Conservation (phyloP, 1,140 invertebrate species). For the Mizuhopecten yessoensis region DNA sequence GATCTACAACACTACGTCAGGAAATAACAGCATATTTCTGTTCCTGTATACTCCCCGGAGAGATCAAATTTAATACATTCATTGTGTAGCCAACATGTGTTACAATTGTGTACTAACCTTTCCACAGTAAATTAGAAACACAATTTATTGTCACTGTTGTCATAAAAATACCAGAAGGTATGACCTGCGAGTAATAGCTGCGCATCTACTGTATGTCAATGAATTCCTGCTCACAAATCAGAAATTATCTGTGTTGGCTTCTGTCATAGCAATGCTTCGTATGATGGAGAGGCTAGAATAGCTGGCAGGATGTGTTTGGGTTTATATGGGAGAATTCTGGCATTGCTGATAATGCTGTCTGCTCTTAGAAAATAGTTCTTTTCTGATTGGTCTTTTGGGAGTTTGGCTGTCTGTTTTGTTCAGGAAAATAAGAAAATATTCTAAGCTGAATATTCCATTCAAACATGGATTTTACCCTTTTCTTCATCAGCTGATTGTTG, state of each 20-base stretch:
- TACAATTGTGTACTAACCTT: not conserved
- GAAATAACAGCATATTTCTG: not conserved
- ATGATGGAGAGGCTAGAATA: not conserved
- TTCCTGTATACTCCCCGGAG: not conserved
- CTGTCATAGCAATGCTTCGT: not conserved
- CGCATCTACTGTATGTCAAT: not conserved
- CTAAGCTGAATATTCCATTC: not conserved
- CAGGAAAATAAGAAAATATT: not conserved
- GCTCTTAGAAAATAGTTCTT: not conserved
- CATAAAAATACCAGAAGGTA: slow-evolving; percentile 20
- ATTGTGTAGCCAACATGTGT: not conserved
- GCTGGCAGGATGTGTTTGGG: not conserved
- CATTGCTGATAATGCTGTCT: not conserved
- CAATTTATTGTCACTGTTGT: slow-evolving; percentile 7
- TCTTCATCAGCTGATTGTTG: not conserved
- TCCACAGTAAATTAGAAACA: not conserved
- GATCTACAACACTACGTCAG: not conserved
- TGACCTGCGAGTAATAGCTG: not conserved
- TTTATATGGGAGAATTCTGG: not conserved
- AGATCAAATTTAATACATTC: not conserved
- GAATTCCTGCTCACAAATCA: slow-evolving; percentile 18
- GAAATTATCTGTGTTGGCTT: not conserved
- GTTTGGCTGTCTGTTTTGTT: not conserved
- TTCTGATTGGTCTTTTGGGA: not conserved
- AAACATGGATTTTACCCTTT: not conserved